These are phyloP conservation scores for Lampris megalopsis DNA, from an alignment of 2,113 vertebrate species.

Conservation along the genomic window DNA sequence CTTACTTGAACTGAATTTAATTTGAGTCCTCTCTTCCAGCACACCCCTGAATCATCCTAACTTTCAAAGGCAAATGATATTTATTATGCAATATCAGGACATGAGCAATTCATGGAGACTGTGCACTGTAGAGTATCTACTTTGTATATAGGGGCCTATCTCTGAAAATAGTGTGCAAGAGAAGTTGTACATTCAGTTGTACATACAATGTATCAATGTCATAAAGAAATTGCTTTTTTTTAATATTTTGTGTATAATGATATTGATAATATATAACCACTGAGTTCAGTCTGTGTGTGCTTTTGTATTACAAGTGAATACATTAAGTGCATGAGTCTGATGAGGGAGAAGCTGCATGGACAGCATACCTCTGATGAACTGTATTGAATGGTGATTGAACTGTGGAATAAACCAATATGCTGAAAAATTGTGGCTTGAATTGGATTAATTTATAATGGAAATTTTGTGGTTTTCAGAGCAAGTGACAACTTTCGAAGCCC, in stretches of 20 bases:
- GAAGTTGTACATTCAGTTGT: conserved; percentile 43
- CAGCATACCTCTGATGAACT: conserved; percentile 47
- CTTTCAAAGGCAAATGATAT: conserved; percentile 57
- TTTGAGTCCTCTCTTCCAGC: conserved; percentile 24
- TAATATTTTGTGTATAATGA: conserved; percentile 72
- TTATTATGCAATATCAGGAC: conserved; percentile 70
- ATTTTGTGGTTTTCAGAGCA: too few species aligned
- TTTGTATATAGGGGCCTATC: conserved; percentile 48
- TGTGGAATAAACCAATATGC: conserved; percentile 68
- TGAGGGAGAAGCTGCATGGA: conserved; percentile 64
- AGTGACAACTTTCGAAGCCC: background rate
- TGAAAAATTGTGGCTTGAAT: conserved; percentile 2
- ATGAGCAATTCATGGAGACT: conserved; percentile 28
- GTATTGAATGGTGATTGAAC: conserved; percentile 53
- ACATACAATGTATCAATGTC: conserved; percentile 62
- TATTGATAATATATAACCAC: conserved; percentile 61
- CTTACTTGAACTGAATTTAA: conserved; percentile 50
- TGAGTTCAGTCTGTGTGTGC: conserved; percentile 45
- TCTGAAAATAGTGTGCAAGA: conserved; percentile 39
- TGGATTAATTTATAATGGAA: background rate
- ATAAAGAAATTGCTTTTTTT: conserved; percentile 66
- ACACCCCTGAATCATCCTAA: conserved; percentile 12
- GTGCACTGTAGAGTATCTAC: conserved; percentile 48
- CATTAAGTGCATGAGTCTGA: conserved; percentile 43
- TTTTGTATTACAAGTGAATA: conserved; percentile 55